Evolutionary conservation across 2,797 vertebrate genomes (phyloP).

Genomic region (Danio tinwini): DNA sequence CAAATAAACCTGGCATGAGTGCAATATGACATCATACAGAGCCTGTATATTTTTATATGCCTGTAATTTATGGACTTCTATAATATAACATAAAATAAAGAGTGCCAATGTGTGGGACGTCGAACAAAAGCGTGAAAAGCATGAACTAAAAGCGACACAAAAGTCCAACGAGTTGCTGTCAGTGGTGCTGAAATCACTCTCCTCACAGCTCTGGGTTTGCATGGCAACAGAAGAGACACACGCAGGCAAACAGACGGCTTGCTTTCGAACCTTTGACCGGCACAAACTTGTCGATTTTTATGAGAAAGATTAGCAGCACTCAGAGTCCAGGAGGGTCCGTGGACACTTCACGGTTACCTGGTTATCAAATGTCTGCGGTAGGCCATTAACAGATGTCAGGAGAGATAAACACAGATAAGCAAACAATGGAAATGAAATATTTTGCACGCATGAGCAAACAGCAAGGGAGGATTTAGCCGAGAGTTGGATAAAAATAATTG

Average conservation of each 20-base stretch:
- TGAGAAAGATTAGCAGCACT: slow-evolving; percentile 54
- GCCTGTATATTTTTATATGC: not conserved
- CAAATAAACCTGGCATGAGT: not conserved
- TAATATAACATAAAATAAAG: not conserved
- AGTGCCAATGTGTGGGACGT: slow-evolving; percentile 6
- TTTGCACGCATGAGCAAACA: slow-evolving; percentile 53
- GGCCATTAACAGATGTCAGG: slow-evolving; percentile 65
- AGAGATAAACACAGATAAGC: slow-evolving; percentile 52
- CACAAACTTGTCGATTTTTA: slow-evolving; percentile 59
- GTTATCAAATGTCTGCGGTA: slow-evolving; percentile 51
- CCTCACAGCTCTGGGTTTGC: slow-evolving; percentile 37
- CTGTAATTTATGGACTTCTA: not conserved
- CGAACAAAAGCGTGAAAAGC: not conserved
- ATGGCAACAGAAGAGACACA: slow-evolving; percentile 51
- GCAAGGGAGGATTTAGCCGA: not conserved
- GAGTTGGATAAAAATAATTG: not conserved
- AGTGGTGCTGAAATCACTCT: slow-evolving; percentile 53
- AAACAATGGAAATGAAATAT: slow-evolving; percentile 58
- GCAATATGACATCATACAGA: not conserved
- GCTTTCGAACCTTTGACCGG: slow-evolving; percentile 58
- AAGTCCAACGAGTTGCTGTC: slow-evolving; percentile 38
- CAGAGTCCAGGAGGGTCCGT: slow-evolving; percentile 35
- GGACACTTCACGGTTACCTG: slow-evolving; percentile 65
- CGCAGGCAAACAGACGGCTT: slow-evolving; percentile 42
- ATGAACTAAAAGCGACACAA: not conserved